A percentile compares a stretch with the other conserved stretches of the same genome.
Conservation (phyloP, 2,113 vertebrate species). For the Cinclus mexicanus region DNA sequence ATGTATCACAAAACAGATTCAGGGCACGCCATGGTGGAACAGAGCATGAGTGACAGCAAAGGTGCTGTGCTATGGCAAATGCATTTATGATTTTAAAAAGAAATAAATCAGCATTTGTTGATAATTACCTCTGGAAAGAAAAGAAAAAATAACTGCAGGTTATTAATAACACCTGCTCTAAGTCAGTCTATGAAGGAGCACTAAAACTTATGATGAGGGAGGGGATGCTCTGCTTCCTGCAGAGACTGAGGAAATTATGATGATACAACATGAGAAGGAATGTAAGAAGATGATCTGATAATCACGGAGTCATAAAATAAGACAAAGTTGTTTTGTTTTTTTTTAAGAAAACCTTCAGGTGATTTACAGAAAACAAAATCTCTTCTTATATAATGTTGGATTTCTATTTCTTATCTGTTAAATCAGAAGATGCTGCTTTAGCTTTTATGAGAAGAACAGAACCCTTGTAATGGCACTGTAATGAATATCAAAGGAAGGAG, state of each 20-base stretch:
- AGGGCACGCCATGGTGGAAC: background rate
- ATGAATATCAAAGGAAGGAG: background rate
- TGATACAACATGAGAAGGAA: background rate
- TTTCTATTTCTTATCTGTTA: background rate
- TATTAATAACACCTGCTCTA: background rate
- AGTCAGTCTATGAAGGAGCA: background rate
- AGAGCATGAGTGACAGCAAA: slow-evolving; percentile 26
- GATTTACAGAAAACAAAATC: background rate
- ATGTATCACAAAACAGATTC: slow-evolving; percentile 30
- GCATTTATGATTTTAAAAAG: background rate
- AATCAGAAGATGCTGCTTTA: background rate
- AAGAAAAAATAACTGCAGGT: background rate
- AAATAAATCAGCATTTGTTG: background rate
- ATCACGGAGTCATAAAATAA: background rate
- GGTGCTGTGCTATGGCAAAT: background rate
- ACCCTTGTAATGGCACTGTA: background rate
- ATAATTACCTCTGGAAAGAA: background rate
- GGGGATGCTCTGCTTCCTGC: background rate
- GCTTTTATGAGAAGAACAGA: background rate
- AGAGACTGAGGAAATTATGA: background rate
- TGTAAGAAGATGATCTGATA: background rate
- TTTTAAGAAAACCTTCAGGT: background rate
- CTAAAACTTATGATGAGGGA: background rate
- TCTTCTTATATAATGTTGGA: background rate
- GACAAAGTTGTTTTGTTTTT: background rate